Conservation (phyloP, 1,140 invertebrate species). For the Grapholita molesta region DNA sequence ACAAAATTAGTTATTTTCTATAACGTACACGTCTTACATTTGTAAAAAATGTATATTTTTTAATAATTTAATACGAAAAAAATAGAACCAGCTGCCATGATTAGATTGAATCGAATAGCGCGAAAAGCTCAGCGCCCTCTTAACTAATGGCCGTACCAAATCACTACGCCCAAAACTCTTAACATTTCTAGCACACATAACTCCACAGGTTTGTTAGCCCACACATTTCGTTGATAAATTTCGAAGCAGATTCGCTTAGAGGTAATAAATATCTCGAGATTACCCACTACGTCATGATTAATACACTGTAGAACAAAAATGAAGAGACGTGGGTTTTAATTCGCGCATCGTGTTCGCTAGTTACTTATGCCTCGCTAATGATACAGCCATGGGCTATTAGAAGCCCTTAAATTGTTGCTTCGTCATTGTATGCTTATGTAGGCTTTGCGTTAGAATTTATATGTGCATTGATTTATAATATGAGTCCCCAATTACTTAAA, state of each 20-base stretch:
- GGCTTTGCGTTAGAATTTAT: background rate
- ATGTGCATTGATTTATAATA: background rate
- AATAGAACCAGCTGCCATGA: no score
- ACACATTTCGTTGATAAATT: constrained; percentile 72
- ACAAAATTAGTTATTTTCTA: no score
- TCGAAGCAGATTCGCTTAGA: constrained; percentile 69
- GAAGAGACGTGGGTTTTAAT: constrained; percentile 72
- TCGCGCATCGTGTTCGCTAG: constrained; percentile 60
- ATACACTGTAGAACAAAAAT: constrained; percentile 70
- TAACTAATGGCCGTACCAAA: no score
- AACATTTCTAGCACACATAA: constrained; percentile 28
- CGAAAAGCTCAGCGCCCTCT: no score
- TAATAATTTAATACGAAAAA: no score
- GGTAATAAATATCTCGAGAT: constrained; percentile 75
- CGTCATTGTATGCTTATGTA: background rate
- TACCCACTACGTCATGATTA: constrained; percentile 65
- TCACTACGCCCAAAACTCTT: background rate
- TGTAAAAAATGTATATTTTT: no score
- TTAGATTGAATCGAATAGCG: no score
- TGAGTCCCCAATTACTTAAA: no score
- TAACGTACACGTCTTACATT: no score
- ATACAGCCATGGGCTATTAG: constrained; percentile 30
- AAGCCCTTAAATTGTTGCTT: constrained; percentile 5
- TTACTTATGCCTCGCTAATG: constrained; percentile 48
- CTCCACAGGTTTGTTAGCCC: constrained; percentile 36